Evolutionary conservation across 1,140 invertebrate species (phyloP).

Genomic region (Diorhabda carinulata): DNA sequence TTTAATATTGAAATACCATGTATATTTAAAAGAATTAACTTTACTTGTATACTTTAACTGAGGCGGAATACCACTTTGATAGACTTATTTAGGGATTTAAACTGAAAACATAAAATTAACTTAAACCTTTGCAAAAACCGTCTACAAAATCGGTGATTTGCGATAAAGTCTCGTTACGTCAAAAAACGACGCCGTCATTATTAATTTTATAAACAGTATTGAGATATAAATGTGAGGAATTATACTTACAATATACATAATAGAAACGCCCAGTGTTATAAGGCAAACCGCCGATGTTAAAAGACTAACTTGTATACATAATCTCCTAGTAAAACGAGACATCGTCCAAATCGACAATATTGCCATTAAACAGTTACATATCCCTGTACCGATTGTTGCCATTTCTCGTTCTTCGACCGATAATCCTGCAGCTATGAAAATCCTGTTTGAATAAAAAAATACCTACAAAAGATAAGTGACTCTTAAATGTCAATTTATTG

Average conservation of each 20-base stretch:
- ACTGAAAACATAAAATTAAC: too few relatives aligned
- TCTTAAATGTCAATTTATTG: too few relatives aligned
- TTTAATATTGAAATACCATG: too few relatives aligned
- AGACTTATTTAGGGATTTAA: too few relatives aligned
- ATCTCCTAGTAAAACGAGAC: slow-evolving; percentile 55
- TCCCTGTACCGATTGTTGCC: slow-evolving; percentile 68
- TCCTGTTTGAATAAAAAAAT: slow-evolving; percentile 74
- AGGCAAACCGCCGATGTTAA: slow-evolving; percentile 53
- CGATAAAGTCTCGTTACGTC: too few relatives aligned
- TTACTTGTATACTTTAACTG: too few relatives aligned
- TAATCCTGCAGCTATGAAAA: slow-evolving; percentile 66
- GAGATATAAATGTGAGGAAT: background rate
- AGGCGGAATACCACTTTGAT: too few relatives aligned
- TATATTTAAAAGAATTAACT: too few relatives aligned
- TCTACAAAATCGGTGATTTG: too few relatives aligned
- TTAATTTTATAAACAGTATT: too few relatives aligned
- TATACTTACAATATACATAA: slow-evolving; percentile 57
- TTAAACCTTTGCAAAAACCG: too few relatives aligned
- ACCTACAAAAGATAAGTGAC: slow-evolving; percentile 52
- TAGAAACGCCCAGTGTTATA: slow-evolving; percentile 54
- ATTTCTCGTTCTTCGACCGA: slow-evolving; percentile 55
- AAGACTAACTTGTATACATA: slow-evolving; percentile 57
- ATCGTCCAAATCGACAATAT: slow-evolving; percentile 58
- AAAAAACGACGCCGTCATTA: too few relatives aligned
- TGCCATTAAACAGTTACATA: slow-evolving; percentile 68